Conservation (phyloP, 1,140 invertebrate genomes). For the Oscheius sp. region DNA sequence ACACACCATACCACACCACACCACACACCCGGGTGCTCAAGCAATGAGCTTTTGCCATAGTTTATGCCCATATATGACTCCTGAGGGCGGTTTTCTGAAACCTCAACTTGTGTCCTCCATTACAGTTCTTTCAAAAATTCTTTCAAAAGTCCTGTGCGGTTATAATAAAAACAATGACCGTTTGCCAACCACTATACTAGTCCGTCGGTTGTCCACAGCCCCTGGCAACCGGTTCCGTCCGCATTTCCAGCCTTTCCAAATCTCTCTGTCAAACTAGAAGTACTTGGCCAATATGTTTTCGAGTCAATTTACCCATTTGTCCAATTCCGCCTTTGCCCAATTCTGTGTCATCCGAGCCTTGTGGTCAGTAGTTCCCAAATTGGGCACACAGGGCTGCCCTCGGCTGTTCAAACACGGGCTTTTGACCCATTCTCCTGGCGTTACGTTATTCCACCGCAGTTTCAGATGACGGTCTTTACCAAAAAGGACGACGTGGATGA, state of each 20-base stretch:
- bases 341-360: neutral
- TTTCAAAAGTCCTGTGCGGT: too few species aligned
- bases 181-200: too few species aligned
- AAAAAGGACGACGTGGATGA: constrained; percentile 21
- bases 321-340: too few species aligned
- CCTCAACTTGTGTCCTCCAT: neutral
- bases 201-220: neutral
- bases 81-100: too few species aligned
- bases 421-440: neutral
- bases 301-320: too few species aligned
- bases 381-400: neutral
- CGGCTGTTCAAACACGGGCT: neutral
- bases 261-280: neutral
- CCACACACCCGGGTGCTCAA: too few species aligned
- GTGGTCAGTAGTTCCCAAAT: neutral
- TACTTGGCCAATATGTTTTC: neutral
- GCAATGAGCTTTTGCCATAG: too few species aligned
- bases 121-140: neutral
- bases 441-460: neutral
- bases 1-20: too few species aligned
- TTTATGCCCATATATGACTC: too few species aligned
- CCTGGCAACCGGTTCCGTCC: neutral
- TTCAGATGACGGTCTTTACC: constrained; percentile 33
- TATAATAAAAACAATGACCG: too few species aligned
- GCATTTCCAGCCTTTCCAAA: neutral